A percentile compares a stretch with the other conserved stretches of the same genome.
phyloP scores from a whole-genome alignment of 2,113 vertebrate species.

The Pedionomus torquatus region DNA sequence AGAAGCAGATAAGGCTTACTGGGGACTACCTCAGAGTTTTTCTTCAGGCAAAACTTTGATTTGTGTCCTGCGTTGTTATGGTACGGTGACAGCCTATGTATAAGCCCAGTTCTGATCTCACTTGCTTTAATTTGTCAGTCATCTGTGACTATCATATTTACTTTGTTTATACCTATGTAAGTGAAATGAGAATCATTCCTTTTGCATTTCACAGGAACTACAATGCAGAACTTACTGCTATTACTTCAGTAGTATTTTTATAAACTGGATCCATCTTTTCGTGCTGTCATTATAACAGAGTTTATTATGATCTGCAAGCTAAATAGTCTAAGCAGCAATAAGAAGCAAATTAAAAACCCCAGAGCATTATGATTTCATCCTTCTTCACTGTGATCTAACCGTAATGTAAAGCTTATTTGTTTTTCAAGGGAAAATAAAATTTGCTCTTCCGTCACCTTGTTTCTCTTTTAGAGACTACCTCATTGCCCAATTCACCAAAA shows the following conservation, averaged over 20 bases:
- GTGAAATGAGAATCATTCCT: neutral
- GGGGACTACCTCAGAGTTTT: neutral
- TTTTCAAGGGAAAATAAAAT: slow-evolving; percentile 38
- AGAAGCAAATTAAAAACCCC: slow-evolving; percentile 66
- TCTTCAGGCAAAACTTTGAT: slow-evolving; percentile 44
- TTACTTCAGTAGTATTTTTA: slow-evolving; percentile 23
- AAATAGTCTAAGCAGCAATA: slow-evolving; percentile 58
- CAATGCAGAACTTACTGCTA: slow-evolving; percentile 6
- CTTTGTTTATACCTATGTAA: neutral
- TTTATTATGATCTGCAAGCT: slow-evolving; percentile 65
- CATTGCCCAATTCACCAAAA: slow-evolving; percentile 56
- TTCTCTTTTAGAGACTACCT: slow-evolving; percentile 51
- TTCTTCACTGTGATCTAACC: slow-evolving; percentile 30
- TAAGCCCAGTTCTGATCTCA: neutral
- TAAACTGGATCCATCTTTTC: slow-evolving; percentile 45
- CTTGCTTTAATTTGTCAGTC: neutral
- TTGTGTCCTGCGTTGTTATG: neutral
- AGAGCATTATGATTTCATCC: slow-evolving; percentile 47
- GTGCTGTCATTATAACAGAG: slow-evolving; percentile 31
- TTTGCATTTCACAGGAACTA: slow-evolving; percentile 21
- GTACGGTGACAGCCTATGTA: neutral
- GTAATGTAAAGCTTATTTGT: slow-evolving; percentile 8
- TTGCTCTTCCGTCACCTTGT: slow-evolving; percentile 50
- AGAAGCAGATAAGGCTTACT: neutral
- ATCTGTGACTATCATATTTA: neutral